Base-by-base conservation (phyloP, 2,888 invertebrate species). In the Eristalinus aeneus region DNA sequence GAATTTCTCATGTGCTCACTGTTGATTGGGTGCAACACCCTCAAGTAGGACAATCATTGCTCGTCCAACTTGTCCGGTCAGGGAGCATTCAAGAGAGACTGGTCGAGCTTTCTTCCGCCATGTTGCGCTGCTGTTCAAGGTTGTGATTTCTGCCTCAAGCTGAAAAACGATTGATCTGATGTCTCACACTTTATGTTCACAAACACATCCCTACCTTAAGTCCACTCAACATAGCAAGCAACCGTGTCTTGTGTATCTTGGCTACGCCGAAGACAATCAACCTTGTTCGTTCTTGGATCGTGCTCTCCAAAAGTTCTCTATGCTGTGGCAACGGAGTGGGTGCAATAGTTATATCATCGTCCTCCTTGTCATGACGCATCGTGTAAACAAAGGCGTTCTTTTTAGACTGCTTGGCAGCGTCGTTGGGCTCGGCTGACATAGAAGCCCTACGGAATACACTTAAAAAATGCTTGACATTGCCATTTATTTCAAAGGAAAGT, bases 31-130 rank as follows among this genome's bases (percentile, higher is more conserved):
- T 0, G 97, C 96, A 9, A 96, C 95, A 23, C 98, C 98, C 93
- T 98, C 98, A 0, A 98, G 93, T 79, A 98, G 93, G 64, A 97
- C 97, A 87, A 98, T 97, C 96, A 97, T 97, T 22, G 98, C 97
- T 76, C 97, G 94, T 0, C 98, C 98, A 22, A 98, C 95, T 93
- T 98, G 98, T 9, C 98, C 98, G 1, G 97, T 97, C 23, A 97
- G 93, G 60, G 97, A 96, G 92, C 96, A 92, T 91, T 97, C 97
- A 64, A 96, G 91, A 10, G 95, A 94, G 0, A 94, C 94, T 0
- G 96, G 96, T 12, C 94, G 93, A 0, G 96, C 95, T 89, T 97
- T 96, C 89, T 98, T 97, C n/a, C 98, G 95, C 91, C 97, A 97
- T 0, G 98, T 97, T 39, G 97, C 94, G 89, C 97, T 97, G n/a